Percentiles rank a stretch among this genome's conserved stretches.
Conservation (phyloP, 2,113 vertebrate genomes). For the Leuciscus idus region DNA sequence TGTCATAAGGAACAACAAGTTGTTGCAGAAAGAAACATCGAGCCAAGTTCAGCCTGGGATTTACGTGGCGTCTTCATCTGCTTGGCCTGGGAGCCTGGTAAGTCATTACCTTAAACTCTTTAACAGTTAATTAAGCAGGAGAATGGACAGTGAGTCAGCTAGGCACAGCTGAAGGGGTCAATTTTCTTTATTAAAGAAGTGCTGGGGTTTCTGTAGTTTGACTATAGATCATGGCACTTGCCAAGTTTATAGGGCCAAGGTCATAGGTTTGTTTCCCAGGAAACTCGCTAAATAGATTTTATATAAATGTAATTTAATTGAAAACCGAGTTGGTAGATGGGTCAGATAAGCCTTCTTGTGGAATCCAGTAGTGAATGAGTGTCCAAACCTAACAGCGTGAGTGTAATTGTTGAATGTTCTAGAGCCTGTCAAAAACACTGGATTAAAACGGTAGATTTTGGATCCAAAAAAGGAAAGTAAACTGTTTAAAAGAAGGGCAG, state of each 20-base stretch:
- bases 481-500: background rate
- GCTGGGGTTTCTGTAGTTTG: background rate
- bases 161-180: background rate
- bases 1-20: background rate
- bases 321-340: background rate
- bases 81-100: background rate
- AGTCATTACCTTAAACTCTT: constrained; percentile 7
- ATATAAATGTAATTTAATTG: background rate
- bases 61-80: background rate
- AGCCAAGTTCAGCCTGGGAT: background rate
- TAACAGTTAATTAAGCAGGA: background rate
- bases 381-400: background rate
- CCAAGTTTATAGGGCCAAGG: background rate
- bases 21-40: background rate
- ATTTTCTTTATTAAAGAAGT: background rate
- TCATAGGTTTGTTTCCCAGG: background rate
- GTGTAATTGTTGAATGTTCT: background rate
- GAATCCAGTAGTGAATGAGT: background rate
- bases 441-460: background rate
- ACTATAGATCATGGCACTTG: background rate
- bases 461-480: background rate
- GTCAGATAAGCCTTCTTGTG: background rate
- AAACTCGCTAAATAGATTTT: background rate
- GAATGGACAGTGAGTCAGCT: background rate
- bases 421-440: background rate